Evolutionary conservation across 2,888 invertebrate genomes (phyloP).

Genomic region (Netelia fuscicornis): DNA sequence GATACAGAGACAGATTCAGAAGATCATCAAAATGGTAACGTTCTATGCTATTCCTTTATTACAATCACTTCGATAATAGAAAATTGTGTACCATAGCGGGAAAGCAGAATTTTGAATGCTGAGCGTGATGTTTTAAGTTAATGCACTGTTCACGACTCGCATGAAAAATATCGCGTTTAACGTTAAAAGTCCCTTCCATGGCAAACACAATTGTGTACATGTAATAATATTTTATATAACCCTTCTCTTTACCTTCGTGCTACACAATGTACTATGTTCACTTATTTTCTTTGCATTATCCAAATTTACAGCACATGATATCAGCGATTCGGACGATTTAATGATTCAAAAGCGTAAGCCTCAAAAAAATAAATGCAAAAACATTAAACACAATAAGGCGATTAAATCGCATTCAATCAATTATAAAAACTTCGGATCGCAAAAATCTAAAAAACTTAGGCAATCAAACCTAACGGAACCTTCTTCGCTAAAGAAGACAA

Average conservation of each 20-base stretch:
- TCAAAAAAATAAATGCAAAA: background rate
- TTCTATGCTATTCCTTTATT: conserved; percentile 7
- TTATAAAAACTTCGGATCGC: background rate
- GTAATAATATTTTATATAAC: conserved; percentile 1
- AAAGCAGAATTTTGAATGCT: background rate
- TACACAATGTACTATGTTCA: conserved; percentile 17
- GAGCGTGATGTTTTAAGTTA: too few relatives aligned
- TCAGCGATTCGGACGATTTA: background rate
- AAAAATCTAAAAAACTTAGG: background rate
- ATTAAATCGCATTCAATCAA: background rate
- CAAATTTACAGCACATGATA: conserved; percentile 9
- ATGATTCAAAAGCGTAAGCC: background rate
- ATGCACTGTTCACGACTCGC: too few relatives aligned
- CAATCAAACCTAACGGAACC: background rate
- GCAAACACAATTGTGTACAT: background rate
- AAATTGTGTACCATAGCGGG: background rate
- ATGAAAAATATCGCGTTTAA: too few relatives aligned
- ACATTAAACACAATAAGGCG: background rate
- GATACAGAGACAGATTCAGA: background rate
- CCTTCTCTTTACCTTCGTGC: background rate
- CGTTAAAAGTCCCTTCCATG: background rate
- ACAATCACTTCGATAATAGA: too few relatives aligned
- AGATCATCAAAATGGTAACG: conserved; percentile 2
- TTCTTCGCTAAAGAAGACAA: background rate
- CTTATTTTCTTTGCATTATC: conserved; percentile 17